Base-by-base conservation (phyloP, 2,797 vertebrate genomes). In the Erpetoichthys calabaricus region DNA sequence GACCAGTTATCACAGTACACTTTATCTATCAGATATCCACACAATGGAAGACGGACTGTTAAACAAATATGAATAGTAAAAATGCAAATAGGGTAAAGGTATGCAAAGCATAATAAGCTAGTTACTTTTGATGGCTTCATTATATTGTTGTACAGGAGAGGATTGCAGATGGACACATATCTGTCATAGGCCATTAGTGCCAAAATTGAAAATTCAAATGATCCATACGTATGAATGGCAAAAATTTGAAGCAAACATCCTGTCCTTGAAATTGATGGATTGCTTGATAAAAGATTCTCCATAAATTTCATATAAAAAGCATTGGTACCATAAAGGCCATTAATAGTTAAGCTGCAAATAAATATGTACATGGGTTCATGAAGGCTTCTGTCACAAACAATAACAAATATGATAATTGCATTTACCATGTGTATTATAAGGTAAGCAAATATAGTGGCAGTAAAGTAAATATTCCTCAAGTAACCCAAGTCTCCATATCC, bases 101-200 rank as follows among this genome's bases (percentile, higher is more conserved):
- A 54, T 41, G 5, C 53, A 54, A 54, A 54, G 7, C 25, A 25
- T 25, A 25, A 25, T 25, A 25, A 2, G 25, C 25, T 25, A 25
- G 25, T 25, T 25, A 25, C 25, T 25, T 25, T 25, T 25, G 25
- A 25, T 25, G 25, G 25, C 2, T 7, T 54, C 53, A 54, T 42
- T 4, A 54, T 54, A 7, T 8, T 54, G n/a, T 42, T 54, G 41
- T 54, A 51, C 5, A 5, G 9, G 8, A 54, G 44, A 10, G 53
- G 53, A 44, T 54, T n/a, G 54, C 53, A 54, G 10, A 54, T 54
- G n/a, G 53, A 54, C 53, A 54, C 10, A 54, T 54, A 54, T 54
- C 50, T 8, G 8, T 51, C 50, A 9, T 51, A 51, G 4, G 50
- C 50, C 50, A 51, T 51, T 25, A 9, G 5, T 5, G 5, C 50